Base-by-base conservation (phyloP, 2,888 invertebrate genomes). In the Omphaloscelis lunosa region DNA sequence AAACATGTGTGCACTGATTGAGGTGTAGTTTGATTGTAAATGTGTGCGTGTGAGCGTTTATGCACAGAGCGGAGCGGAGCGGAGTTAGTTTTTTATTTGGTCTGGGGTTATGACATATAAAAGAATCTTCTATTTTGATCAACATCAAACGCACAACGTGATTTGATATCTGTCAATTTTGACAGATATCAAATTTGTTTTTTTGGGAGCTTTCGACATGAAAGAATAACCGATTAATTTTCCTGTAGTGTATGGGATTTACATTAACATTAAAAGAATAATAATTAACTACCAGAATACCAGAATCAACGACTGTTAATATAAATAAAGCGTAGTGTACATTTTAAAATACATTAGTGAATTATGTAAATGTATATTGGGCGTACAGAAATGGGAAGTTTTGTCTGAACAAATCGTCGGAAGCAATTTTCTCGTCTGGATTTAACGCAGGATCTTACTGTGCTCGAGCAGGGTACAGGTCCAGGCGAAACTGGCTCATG, bases 391-490 rank as follows among this genome's bases (percentile, higher is more conserved):
- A 86, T 86, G 83, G 86, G 84, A 85, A 85, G 79, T 90, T 92
- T 92, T 92, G 91, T 90, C 90, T 91, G 92, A 93, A 92, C 93
- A 95, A 95, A 95, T 94, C 93, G 95, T 84, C 86, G 91, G 87
- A 93, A 93, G 94, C 95, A 94, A 95, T 95, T 95, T 95, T 92
- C 95, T 94, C 93, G 93, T 95, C 93, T 91, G 92, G 91, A 92
- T 92, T 92, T 93, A 92, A 92, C 91, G 92, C 89, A 89, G 86
- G 91, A 90, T 93, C 93, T 94, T 93, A 95, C 92, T 91, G 91
- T 88, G 90, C 89, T 91, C 86, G 91, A 92, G 88, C 61, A 75
- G 75, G 51, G 91, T 85, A 90, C 82, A 74, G 73, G 68, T 65
- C 27, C 69, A 77, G 80, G 85, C 53, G 1, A 82, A 76, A 88